phyloP scores from a whole-genome alignment of 2,797 vertebrate genomes.

The Rhinatrema bivittatum region DNA sequence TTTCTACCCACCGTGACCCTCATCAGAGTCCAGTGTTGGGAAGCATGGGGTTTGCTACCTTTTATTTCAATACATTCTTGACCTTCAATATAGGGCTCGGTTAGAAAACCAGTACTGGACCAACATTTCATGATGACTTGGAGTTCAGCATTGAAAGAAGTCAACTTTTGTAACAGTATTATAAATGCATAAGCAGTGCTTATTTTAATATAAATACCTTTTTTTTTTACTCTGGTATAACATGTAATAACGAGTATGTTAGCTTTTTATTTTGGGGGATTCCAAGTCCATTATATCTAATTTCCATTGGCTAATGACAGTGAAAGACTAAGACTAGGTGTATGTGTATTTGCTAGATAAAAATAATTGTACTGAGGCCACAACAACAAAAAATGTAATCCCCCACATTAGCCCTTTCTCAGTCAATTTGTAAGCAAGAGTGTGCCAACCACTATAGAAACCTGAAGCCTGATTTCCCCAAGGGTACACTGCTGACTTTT shows the following conservation, averaged over 20 bases:
- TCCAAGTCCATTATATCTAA: slow-evolving; percentile 18
- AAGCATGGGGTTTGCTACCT: too few species aligned
- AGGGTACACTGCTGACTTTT: neutral
- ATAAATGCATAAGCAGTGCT: slow-evolving; percentile 81
- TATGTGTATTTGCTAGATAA: neutral
- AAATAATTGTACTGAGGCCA: neutral
- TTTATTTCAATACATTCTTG: too few species aligned
- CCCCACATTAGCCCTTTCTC: neutral
- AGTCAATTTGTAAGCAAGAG: neutral
- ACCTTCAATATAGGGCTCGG: too few species aligned
- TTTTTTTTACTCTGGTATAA: slow-evolving; percentile 48
- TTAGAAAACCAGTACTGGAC: too few species aligned
- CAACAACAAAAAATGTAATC: fast-evolving
- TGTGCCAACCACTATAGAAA: neutral
- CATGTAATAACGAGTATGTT: slow-evolving; percentile 60
- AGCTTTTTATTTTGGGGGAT: slow-evolving; percentile 60
- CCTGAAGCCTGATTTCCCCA: neutral
- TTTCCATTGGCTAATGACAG: neutral
- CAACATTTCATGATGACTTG: too few species aligned
- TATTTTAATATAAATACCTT: slow-evolving; percentile 63
- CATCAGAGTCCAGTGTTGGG: too few species aligned
- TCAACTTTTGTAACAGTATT: slow-evolving; percentile 61
- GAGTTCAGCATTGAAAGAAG: neutral
- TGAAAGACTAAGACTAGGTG: neutral
- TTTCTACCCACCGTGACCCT: too few species aligned